phyloP scores from a whole-genome alignment of 2,888 invertebrate genomes.

The Rhamnusium bicolor region DNA sequence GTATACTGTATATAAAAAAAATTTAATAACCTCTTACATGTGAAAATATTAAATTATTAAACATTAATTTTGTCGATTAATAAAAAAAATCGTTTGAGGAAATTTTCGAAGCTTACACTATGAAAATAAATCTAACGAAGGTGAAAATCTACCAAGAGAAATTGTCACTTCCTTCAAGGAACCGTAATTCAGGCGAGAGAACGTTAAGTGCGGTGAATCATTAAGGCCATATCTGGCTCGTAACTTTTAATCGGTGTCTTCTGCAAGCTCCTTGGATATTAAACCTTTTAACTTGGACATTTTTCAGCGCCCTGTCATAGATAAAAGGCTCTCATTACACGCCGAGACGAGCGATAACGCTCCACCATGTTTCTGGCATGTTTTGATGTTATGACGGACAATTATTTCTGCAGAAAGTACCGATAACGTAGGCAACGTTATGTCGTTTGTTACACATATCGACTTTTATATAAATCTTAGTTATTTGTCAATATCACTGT shows the following conservation, averaged over 20 bases:
- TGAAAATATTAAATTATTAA: too few relatives aligned
- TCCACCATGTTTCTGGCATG: neutral
- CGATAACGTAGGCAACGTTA: neutral
- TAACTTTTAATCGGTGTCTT: conserved; percentile 59
- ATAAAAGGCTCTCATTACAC: conserved; percentile 50
- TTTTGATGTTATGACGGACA: conserved; percentile 10
- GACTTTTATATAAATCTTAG: neutral
- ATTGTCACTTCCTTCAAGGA: conserved; percentile 37
- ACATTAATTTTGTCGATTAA: conserved; percentile 17
- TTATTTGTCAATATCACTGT: neutral
- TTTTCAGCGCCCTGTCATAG: conserved; percentile 55
- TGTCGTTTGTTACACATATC: neutral
- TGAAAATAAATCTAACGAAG: neutral
- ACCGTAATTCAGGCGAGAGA: conserved; percentile 26
- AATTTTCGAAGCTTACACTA: neutral
- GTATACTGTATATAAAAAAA: too few relatives aligned
- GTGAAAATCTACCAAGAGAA: conserved; percentile 32
- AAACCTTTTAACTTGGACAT: conserved; percentile 58
- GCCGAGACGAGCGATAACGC: conserved; percentile 24
- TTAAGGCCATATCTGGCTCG: conserved; percentile 54
- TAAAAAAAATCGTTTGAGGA: neutral
- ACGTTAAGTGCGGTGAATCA: conserved; percentile 46
- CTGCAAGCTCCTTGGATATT: conserved; percentile 55
- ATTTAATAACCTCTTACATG: too few relatives aligned
- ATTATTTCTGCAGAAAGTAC: neutral